These are phyloP conservation scores for Caranx melampygus DNA, from an alignment of 2,113 vertebrate species.

Conservation along the genomic window DNA sequence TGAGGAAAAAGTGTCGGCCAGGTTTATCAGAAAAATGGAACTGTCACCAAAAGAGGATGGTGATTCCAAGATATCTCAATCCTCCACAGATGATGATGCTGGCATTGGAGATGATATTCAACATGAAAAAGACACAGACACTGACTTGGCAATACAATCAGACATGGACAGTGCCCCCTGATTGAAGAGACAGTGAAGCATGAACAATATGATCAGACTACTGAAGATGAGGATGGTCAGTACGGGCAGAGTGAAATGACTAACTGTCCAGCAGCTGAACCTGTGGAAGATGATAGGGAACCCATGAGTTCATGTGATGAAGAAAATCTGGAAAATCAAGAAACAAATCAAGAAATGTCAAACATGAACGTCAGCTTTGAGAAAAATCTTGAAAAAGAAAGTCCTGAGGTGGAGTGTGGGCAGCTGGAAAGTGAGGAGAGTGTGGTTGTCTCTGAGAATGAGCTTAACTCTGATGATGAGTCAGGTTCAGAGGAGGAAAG, in stretches of 20 bases:
- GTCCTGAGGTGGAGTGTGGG: neutral
- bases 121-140: slow-evolving; percentile 25
- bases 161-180: neutral
- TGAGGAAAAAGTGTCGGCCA: neutral
- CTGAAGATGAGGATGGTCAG: neutral
- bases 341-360: neutral
- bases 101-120: slow-evolving; percentile 8
- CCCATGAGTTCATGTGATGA: slow-evolving; percentile 3
- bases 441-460: neutral
- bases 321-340: slow-evolving; percentile 21
- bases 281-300: neutral
- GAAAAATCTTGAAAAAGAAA: slow-evolving; percentile 15
- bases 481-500: slow-evolving; percentile 21
- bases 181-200: slow-evolving; percentile 15
- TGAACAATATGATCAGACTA: slow-evolving; percentile 17
- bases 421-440: slow-evolving; percentile 26
- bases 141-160: slow-evolving; percentile 16
- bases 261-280: slow-evolving; percentile 5
- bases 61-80: slow-evolving; percentile 10
- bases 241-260: neutral
- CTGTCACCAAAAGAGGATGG: slow-evolving; percentile 16
- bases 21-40: slow-evolving; percentile 9
- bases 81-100: slow-evolving; percentile 11
- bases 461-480: neutral
- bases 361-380: neutral